Evolutionary conservation across 2,113 vertebrate genomes (phyloP).

Genomic region (Aepyceros melampus): DNA sequence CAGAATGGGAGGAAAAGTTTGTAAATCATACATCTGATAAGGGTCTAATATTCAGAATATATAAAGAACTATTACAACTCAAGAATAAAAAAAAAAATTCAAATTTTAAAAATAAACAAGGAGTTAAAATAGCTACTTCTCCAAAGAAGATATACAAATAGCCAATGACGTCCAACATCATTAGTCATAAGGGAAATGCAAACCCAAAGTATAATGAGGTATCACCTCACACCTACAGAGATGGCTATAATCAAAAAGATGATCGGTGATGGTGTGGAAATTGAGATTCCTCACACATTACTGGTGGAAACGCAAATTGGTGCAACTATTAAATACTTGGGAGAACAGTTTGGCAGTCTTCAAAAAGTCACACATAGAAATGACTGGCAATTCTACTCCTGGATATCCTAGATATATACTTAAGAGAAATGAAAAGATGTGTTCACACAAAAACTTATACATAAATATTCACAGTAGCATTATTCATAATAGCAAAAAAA

Average conservation of each 20-base stretch:
- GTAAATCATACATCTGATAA: not conserved
- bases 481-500: not conserved
- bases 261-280: not conserved
- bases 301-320: not conserved
- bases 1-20: not conserved
- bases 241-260: not conserved
- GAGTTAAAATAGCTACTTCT: not conserved
- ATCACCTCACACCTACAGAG: not conserved
- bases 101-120: not conserved
- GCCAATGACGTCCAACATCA: not conserved
- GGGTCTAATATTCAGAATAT: not conserved
- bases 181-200: not conserved
- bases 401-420: not conserved
- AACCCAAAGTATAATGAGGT: not conserved
- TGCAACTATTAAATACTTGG: not conserved
- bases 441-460: not conserved
- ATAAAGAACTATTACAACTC: not conserved
- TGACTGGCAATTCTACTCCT: not conserved
- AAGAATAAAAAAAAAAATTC: not conserved
- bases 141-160: not conserved
- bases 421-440: not conserved
- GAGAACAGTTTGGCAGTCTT: not conserved
- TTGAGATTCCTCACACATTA: not conserved
- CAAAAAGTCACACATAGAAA: not conserved
- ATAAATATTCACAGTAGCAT: not conserved